Evolutionary conservation across 1,140 invertebrate genomes (phyloP).

Genomic region (Bombus pyrosoma): DNA sequence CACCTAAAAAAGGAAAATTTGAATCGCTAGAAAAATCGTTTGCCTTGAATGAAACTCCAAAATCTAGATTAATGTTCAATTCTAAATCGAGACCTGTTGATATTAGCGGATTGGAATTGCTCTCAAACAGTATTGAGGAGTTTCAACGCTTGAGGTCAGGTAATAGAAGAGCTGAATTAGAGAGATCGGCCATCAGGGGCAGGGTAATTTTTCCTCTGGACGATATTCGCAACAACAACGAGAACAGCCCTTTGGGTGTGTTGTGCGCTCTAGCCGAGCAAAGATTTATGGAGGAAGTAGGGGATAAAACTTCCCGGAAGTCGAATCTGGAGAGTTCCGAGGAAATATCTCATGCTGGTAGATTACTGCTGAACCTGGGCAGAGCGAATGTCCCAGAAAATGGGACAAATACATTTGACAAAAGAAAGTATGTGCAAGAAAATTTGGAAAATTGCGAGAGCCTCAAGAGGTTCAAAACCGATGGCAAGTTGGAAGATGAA

Average conservation of each 20-base stretch:
- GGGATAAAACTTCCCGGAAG: conserved; percentile 74
- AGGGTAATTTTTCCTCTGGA: conserved; percentile 62
- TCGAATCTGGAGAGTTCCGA: conserved; percentile 65
- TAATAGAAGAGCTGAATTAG: conserved; percentile 1
- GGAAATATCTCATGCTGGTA: conserved; percentile 67
- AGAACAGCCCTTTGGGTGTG: conserved; percentile 89
- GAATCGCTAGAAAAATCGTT: rapidly evolving
- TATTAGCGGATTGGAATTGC: conserved; percentile 90
- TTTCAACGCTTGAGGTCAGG: conserved; percentile 82
- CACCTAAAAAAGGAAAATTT: background rate
- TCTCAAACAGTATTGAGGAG: conserved; percentile 92
- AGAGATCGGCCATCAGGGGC: conserved; percentile 64
- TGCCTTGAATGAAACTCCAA: background rate
- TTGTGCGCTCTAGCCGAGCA: conserved; percentile 93
- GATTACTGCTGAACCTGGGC: conserved; percentile 66
- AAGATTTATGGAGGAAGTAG: conserved; percentile 89
- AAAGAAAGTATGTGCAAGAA: conserved; percentile 72
- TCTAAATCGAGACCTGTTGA: conserved; percentile 81
- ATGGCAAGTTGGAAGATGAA: conserved; percentile 15
- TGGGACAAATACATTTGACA: conserved; percentile 60
- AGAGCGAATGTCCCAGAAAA: conserved; percentile 58
- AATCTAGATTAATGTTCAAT: background rate
- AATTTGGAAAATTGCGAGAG: conserved; percentile 73
- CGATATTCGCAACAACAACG: conserved; percentile 78
- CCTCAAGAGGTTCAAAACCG: conserved; percentile 58